Percentiles rank a stretch among this genome's conserved stretches.
phyloP scores from a whole-genome alignment of 2,797 vertebrate genomes.

The Lepilemur ruficaudatus region DNA sequence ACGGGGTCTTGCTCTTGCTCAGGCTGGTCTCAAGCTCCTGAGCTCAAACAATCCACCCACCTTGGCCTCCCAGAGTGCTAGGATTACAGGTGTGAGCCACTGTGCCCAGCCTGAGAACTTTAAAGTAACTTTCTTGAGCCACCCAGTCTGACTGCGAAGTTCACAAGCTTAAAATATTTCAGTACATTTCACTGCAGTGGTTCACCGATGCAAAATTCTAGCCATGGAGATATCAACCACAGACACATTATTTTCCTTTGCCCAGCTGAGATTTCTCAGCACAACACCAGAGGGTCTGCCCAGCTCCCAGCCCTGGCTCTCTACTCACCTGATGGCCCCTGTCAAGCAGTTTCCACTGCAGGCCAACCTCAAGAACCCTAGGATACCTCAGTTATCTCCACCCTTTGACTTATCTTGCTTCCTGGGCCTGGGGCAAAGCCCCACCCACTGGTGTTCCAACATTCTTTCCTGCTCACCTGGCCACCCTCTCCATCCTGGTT shows the following conservation, averaged over 20 bases:
- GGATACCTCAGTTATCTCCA: background rate
- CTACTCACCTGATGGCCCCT: background rate
- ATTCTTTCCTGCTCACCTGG: background rate
- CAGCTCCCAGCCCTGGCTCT: background rate
- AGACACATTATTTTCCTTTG: background rate
- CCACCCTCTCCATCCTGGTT: background rate
- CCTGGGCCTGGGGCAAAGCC: background rate
- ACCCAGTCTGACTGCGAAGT: background rate
- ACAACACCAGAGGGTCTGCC: background rate
- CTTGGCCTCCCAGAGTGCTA: too few species aligned
- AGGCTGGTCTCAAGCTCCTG: too few species aligned
- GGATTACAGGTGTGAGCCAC: too few species aligned
- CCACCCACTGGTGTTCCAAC: background rate
- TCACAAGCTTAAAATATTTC: background rate
- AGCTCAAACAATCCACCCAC: too few species aligned
- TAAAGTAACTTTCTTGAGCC: background rate
- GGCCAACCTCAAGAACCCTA: background rate
- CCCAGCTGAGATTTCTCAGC: background rate
- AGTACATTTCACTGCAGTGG: background rate
- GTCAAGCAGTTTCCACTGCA: background rate
- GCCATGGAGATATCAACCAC: background rate
- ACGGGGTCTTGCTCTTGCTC: too few species aligned
- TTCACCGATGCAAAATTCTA: background rate
- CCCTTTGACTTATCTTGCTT: background rate
- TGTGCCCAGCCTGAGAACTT: background rate